phyloP scores from a whole-genome alignment of 2,113 vertebrate species.

The Sapajus apella region DNA sequence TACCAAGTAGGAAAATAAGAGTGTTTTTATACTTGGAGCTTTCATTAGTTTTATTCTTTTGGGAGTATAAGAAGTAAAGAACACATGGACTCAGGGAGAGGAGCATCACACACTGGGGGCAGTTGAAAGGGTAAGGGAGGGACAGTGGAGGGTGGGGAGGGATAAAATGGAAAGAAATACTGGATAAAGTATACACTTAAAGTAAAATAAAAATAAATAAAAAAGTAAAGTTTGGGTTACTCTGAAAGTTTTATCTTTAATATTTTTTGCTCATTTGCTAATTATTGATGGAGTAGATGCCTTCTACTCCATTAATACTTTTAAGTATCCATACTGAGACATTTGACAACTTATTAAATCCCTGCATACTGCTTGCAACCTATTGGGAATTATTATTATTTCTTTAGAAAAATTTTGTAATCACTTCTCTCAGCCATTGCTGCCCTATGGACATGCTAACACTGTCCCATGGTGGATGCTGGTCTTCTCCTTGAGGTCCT shows the following conservation, averaged over 20 bases:
- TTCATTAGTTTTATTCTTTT: not conserved
- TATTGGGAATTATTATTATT: not conserved
- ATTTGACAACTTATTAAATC: not conserved
- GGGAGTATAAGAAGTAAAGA: not conserved
- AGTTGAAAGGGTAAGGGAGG: too few relatives aligned
- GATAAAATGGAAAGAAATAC: too few relatives aligned
- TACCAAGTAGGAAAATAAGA: not conserved
- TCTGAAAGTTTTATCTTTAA: not conserved
- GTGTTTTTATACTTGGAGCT: not conserved
- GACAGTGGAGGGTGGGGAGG: too few relatives aligned
- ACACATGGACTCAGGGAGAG: too few relatives aligned
- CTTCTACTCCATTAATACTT: not conserved
- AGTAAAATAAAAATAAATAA: not conserved
- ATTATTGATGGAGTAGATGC: not conserved
- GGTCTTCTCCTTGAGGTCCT: not conserved
- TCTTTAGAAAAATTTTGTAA: not conserved
- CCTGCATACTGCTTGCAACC: too few relatives aligned
- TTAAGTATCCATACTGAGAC: not conserved
- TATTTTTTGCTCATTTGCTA: not conserved
- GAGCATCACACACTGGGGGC: too few relatives aligned
- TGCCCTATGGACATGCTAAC: not conserved
- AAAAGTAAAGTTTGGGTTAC: not conserved
- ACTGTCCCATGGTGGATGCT: not conserved
- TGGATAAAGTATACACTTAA: too few relatives aligned
- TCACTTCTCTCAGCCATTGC: rapidly evolving